Evolutionary conservation across 2,797 vertebrate genomes (phyloP).

Genomic region (Cyclura pinguis): DNA sequence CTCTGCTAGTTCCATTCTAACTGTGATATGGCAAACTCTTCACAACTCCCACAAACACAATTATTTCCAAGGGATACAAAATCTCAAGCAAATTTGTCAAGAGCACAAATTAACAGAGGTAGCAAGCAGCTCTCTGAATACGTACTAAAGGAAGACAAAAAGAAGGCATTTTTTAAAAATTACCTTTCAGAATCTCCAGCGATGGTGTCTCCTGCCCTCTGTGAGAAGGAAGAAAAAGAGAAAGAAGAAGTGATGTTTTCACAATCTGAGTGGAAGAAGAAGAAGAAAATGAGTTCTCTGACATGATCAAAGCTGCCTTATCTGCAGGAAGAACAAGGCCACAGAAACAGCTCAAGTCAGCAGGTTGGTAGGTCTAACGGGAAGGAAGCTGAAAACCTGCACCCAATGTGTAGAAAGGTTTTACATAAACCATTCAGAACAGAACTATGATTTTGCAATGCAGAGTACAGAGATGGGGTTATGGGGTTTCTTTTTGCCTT

Average conservation of each 20-base stretch:
- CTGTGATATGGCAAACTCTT: neutral
- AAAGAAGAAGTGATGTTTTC: slow-evolving; percentile 68
- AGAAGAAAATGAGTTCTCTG: slow-evolving; percentile 40
- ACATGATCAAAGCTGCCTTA: neutral
- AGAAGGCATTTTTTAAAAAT: slow-evolving; percentile 36
- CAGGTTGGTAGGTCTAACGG: slow-evolving; percentile 12
- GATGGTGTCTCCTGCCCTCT: slow-evolving; percentile 82
- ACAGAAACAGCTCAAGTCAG: slow-evolving; percentile 55
- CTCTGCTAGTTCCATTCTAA: neutral
- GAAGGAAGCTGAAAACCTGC: slow-evolving; percentile 63
- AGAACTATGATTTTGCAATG: neutral
- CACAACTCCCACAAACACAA: neutral
- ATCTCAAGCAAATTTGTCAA: accelerated
- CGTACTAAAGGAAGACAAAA: neutral
- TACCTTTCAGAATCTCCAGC: slow-evolving; percentile 83
- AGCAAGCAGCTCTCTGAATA: neutral
- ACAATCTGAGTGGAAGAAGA: neutral
- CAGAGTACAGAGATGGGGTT: neutral
- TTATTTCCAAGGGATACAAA: neutral
- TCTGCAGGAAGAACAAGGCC: slow-evolving; percentile 1
- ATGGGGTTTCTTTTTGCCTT: neutral
- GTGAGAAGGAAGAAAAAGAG: slow-evolving; percentile 65
- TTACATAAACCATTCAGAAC: slow-evolving; percentile 1
- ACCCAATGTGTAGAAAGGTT: slow-evolving; percentile 43
- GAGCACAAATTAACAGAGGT: neutral